Base-by-base conservation (phyloP, 2,797 vertebrate species). In the Gymnopithys bicolor region DNA sequence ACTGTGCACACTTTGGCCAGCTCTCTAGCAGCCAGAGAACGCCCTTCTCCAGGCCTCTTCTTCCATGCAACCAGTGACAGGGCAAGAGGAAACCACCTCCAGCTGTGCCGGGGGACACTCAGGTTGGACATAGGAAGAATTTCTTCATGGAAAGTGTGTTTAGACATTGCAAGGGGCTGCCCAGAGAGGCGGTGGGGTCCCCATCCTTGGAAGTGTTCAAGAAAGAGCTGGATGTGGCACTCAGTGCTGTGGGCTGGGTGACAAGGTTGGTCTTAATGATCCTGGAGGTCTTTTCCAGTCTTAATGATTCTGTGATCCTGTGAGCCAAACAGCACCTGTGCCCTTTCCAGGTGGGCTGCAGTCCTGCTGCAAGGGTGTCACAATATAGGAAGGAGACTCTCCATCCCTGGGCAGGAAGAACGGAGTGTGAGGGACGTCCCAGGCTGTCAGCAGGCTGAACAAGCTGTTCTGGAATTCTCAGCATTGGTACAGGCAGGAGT, bases 191-290 rank as follows among this genome's bases (percentile, higher is more conserved):
- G 3, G 1, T 71, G 30, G 21, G 45, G 28, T 35, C 8, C 2
- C 6, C 25, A 39, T 19, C 14, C n/a, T 24, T 76, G 56, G 9
- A 76, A 14, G 13, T 33, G 19, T 23, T 45, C 43, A 25, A n/a
- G 43, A 28, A 82, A n/a, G 1, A 16, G 1, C 19, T 33, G 51
- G n/a, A 15, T 0, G 6, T 46, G 37, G 18, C 39, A 13, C 21
- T 66, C 11, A 3, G 8, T 25, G n/a, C 58, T 33, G 22, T 88
- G 70, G 35, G 14, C 24, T 73, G 24, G 30, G 8, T 4, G 21
- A 46, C 59, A 52, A 35, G 22, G 10, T 35, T 13, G 37, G 14
- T 23, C 14, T 58, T 0, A 0, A 8, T 35, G 9, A 19, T 19
- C 43, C 51, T 33, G 24, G 11, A 77, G 9, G 7, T n/a, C n/a